Conservation (phyloP, 2,113 vertebrate genomes). For the Cinclus cinclus region DNA sequence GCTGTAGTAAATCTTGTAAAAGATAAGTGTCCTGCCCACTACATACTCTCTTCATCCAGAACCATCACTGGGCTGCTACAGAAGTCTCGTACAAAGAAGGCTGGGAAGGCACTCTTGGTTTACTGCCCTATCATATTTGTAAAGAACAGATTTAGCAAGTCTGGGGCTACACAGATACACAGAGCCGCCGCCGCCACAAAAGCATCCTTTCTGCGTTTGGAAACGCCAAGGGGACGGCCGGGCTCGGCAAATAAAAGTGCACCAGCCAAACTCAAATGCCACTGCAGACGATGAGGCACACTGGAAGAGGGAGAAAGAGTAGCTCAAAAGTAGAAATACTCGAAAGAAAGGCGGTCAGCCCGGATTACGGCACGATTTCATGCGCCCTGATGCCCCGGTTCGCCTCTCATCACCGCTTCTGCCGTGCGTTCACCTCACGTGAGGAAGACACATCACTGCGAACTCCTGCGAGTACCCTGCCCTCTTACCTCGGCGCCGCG, state of each 20-base stretch:
- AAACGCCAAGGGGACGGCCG: background rate
- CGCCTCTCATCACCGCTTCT: background rate
- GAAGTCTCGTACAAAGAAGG: background rate
- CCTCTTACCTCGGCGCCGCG: conserved; percentile 29
- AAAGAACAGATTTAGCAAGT: background rate
- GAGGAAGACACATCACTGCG: background rate
- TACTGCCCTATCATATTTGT: background rate
- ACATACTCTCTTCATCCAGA: background rate
- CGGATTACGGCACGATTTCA: background rate
- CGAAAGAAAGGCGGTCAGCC: background rate
- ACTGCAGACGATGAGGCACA: background rate
- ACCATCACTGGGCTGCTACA: background rate
- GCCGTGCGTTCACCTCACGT: background rate
- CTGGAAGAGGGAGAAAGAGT: background rate
- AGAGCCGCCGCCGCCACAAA: background rate
- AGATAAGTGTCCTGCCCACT: background rate
- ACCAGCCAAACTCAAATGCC: background rate
- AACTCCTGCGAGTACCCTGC: accelerated
- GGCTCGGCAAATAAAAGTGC: background rate
- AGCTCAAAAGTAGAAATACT: background rate
- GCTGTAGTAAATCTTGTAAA: background rate
- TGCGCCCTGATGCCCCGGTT: background rate
- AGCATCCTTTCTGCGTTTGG: background rate
- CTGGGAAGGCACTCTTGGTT: background rate
- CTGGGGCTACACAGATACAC: background rate